A percentile compares a stretch with the other conserved stretches of the same genome.
Evolutionary conservation across 1,140 invertebrate species (phyloP).

Genomic region (Phocides pigmalion): DNA sequence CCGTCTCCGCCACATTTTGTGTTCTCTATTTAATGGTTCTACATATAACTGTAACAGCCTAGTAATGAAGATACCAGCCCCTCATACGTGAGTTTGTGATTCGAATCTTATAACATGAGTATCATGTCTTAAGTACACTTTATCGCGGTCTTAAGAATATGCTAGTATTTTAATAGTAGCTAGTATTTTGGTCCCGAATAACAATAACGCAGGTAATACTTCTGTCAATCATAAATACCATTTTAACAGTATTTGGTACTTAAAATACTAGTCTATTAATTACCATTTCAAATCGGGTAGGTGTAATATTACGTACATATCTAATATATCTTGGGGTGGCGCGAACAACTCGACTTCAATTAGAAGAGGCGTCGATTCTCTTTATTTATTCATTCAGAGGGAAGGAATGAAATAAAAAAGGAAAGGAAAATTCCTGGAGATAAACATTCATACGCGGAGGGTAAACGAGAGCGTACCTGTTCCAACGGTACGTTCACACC

Average conservation of each 20-base stretch:
- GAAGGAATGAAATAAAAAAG: slow-evolving; percentile 55
- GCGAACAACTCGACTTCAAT: slow-evolving; percentile 58
- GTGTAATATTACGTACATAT: slow-evolving; percentile 35
- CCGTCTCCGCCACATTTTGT: too few species aligned
- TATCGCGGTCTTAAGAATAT: too few species aligned
- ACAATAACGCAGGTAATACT: too few species aligned
- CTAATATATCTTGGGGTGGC: slow-evolving; percentile 38
- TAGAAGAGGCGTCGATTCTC: slow-evolving; percentile 57
- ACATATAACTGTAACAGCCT: too few species aligned
- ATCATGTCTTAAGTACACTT: too few species aligned
- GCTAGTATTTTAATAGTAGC: too few species aligned
- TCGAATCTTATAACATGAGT: too few species aligned
- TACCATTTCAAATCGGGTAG: slow-evolving; percentile 44
- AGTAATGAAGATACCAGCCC: too few species aligned
- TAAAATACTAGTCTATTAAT: slow-evolving; percentile 30
- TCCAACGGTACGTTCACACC: slow-evolving; percentile 22
- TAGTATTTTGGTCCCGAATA: too few species aligned
- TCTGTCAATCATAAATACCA: neutral
- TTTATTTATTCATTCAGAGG: slow-evolving; percentile 69
- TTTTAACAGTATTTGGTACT: too few species aligned
- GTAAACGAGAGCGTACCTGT: slow-evolving; percentile 31
- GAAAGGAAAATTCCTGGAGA: slow-evolving; percentile 48
- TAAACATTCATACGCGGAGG: slow-evolving; percentile 57
- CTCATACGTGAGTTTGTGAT: too few species aligned
- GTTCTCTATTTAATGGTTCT: too few species aligned